Evolutionary conservation across 1,140 invertebrate genomes (phyloP).

Genomic region (Monomorium pharaonis): DNA sequence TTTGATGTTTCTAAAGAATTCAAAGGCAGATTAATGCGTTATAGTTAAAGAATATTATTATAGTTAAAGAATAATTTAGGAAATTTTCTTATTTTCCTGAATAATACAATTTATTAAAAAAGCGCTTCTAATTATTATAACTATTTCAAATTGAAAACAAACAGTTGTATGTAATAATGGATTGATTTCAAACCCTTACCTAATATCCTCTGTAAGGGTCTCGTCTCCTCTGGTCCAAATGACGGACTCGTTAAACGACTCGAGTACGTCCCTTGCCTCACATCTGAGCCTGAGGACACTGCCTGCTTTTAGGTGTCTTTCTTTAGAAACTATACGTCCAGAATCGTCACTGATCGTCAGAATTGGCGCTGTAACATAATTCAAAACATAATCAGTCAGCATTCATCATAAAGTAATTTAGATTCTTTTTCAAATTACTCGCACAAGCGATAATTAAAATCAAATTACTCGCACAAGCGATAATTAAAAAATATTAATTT

Average conservation of each 20-base stretch:
- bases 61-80: not conserved
- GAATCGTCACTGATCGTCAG: conserved; percentile 86
- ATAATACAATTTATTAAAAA: conserved; percentile 20
- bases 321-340: conserved; percentile 84
- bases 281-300: conserved; percentile 86
- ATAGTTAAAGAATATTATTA: too few relatives aligned
- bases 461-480: not conserved
- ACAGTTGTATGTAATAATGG: not conserved
- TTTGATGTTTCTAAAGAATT: not conserved
- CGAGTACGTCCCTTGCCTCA: conserved; percentile 82
- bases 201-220: conserved; percentile 82
- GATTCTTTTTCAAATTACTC: not conserved
- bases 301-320: conserved; percentile 85
- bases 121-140: not conserved
- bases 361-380: conserved; percentile 83
- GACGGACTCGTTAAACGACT: conserved; percentile 83
- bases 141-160: conserved; percentile 5
- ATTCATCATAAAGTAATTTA: not conserved
- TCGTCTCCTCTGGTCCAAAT: conserved; percentile 83
- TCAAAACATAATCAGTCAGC: not conserved
- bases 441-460: not conserved
- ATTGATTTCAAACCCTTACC: conserved; percentile 74
- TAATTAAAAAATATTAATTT: not conserved
- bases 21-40: too few relatives aligned
- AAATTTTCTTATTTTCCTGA: not conserved